Conservation (phyloP, 2,888 invertebrate species). For the Therioaphis trifolii region DNA sequence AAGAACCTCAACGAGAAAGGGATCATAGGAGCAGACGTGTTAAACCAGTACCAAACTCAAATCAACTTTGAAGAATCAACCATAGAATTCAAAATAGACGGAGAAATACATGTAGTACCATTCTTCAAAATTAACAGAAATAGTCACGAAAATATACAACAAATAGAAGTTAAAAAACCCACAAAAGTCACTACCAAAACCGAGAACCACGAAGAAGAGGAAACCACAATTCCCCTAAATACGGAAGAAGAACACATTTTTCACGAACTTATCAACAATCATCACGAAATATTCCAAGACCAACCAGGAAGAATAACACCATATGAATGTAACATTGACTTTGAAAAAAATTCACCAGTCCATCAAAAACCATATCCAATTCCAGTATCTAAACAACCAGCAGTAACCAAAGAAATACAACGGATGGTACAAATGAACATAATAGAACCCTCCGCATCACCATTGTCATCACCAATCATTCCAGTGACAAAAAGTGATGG, state of each 20-base stretch:
- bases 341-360: neutral
- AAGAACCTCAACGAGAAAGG: neutral
- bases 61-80: neutral
- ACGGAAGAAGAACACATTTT: neutral
- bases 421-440: neutral
- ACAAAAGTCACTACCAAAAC: neutral
- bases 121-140: neutral
- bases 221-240: too few relatives aligned
- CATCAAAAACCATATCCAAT: conserved; percentile 16
- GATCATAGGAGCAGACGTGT: neutral
- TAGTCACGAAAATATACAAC: neutral
- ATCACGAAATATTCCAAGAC: neutral
- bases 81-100: neutral
- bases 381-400: neutral
- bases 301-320: neutral
- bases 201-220: too few relatives aligned
- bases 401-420: neutral
- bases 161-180: neutral
- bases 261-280: neutral
- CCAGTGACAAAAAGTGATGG: conserved; percentile 7
- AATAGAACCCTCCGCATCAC: neutral
- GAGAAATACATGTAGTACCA: too few relatives aligned
- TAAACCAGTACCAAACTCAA: neutral
- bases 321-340: neutral
- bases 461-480: conserved; percentile 16